Percentiles rank a stretch among this genome's conserved stretches.
These are phyloP conservation scores for Nicator chloris DNA, from an alignment of 2,113 vertebrate species.

Conservation along the genomic window DNA sequence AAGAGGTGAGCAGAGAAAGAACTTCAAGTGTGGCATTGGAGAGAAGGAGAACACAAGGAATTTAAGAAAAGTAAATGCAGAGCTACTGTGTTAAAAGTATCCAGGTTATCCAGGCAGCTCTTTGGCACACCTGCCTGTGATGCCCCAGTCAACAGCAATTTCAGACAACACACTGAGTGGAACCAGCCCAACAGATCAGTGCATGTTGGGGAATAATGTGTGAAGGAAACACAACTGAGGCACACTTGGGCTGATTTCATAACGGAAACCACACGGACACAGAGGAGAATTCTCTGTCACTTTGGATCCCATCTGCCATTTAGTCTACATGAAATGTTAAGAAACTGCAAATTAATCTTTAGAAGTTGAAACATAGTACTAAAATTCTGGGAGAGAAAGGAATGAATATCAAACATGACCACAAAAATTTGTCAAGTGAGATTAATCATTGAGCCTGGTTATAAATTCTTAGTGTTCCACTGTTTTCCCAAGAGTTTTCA, in stretches of 20 bases:
- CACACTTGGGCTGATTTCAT: not conserved
- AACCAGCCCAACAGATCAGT: not conserved
- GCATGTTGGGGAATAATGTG: not conserved
- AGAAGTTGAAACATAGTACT: not conserved
- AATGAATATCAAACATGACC: not conserved
- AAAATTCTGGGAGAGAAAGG: not conserved
- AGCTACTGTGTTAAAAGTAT: not conserved
- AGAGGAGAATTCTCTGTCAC: not conserved
- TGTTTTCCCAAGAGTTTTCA: not conserved
- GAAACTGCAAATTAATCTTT: not conserved
- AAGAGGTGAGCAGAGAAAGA: not conserved
- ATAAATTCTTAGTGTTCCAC: not conserved
- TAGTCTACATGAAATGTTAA: not conserved
- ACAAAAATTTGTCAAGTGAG: not conserved
- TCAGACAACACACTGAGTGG: not conserved
- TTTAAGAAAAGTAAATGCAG: not conserved
- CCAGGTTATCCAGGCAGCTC: not conserved
- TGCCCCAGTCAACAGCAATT: not conserved
- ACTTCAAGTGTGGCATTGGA: not conserved
- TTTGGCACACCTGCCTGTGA: not conserved
- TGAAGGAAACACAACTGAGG: not conserved
- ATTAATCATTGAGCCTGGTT: not conserved
- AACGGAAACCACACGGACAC: not conserved
- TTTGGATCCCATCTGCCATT: not conserved
- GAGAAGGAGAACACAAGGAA: not conserved